Conservation (phyloP, 2,797 vertebrate species). For the Trematomus bernacchii region DNA sequence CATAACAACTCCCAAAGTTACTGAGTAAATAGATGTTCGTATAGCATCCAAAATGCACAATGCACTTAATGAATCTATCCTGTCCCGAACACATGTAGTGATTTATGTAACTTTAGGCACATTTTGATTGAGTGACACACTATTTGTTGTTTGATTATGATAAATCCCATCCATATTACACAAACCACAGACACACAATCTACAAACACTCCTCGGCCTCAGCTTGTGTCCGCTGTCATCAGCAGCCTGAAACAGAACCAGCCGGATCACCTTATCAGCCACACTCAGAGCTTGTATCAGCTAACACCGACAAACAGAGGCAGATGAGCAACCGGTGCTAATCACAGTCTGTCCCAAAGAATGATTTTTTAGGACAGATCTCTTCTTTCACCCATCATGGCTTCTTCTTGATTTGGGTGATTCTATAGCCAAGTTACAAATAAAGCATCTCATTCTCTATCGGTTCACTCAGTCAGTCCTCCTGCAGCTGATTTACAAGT, state of each 20-base stretch:
- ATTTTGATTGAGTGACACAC: slow-evolving; percentile 18
- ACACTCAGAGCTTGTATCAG: slow-evolving; percentile 59
- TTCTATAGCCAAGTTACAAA: slow-evolving; percentile 57
- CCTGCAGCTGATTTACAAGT: slow-evolving; percentile 40
- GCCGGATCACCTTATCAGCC: slow-evolving; percentile 69
- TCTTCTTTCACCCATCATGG: slow-evolving; percentile 11
- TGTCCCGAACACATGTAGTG: neutral
- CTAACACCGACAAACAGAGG: slow-evolving; percentile 53
- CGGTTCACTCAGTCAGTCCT: neutral
- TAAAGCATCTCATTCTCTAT: slow-evolving; percentile 26
- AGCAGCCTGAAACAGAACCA: slow-evolving; percentile 23
- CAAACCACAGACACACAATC: slow-evolving; percentile 16
- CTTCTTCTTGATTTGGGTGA: slow-evolving; percentile 32
- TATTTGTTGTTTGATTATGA: slow-evolving; percentile 1
- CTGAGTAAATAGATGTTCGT: neutral
- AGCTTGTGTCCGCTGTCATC: slow-evolving; percentile 38
- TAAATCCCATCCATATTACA: slow-evolving; percentile 13
- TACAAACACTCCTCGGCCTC: slow-evolving; percentile 23
- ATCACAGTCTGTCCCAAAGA: slow-evolving; percentile 53
- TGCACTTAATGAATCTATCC: neutral
- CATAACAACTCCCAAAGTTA: neutral
- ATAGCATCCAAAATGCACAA: neutral
- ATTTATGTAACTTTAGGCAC: neutral
- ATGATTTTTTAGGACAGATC: slow-evolving; percentile 64
- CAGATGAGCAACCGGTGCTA: slow-evolving; percentile 49